These are phyloP conservation scores for Oncorhynchus kisutch DNA, from an alignment of 2,113 vertebrate species.

Conservation along the genomic window DNA sequence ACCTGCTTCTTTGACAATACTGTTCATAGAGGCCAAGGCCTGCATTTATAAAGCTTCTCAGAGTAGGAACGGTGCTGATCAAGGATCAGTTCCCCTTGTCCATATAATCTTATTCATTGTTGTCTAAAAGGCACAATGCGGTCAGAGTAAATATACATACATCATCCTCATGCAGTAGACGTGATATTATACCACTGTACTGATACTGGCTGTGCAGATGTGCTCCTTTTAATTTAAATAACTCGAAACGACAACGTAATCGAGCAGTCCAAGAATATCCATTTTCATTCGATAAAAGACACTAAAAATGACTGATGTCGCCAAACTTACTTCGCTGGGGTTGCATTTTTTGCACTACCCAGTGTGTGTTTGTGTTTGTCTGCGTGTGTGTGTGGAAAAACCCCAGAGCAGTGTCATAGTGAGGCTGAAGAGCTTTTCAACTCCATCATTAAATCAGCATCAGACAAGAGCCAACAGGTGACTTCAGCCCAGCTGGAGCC, in stretches of 20 bases:
- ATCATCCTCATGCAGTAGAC: not conserved
- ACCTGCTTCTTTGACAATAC: not conserved
- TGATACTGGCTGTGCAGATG: not conserved
- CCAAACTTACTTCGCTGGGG: not conserved
- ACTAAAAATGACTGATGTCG: not conserved
- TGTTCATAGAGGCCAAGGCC: too few species aligned
- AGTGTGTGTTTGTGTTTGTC: too few species aligned
- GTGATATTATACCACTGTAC: not conserved
- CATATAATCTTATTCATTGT: too few species aligned
- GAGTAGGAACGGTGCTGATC: too few species aligned
- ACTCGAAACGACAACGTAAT: not conserved
- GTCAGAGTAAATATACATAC: not conserved
- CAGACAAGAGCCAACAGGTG: conserved; percentile 20
- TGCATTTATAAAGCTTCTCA: too few species aligned
- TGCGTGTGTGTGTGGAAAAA: not conserved
- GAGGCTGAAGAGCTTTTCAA: not conserved
- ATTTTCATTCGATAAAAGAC: not conserved
- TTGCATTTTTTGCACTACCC: too few species aligned
- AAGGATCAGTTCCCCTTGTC: too few species aligned
- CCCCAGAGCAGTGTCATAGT: not conserved
- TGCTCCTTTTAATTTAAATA: not conserved
- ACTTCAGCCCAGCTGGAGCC: conserved; percentile 19
- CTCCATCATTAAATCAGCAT: conserved; percentile 7
- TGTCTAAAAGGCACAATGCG: too few species aligned
- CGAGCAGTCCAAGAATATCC: not conserved